Base-by-base conservation (phyloP, 2,888 invertebrate species). In the Eudemis profundana region DNA sequence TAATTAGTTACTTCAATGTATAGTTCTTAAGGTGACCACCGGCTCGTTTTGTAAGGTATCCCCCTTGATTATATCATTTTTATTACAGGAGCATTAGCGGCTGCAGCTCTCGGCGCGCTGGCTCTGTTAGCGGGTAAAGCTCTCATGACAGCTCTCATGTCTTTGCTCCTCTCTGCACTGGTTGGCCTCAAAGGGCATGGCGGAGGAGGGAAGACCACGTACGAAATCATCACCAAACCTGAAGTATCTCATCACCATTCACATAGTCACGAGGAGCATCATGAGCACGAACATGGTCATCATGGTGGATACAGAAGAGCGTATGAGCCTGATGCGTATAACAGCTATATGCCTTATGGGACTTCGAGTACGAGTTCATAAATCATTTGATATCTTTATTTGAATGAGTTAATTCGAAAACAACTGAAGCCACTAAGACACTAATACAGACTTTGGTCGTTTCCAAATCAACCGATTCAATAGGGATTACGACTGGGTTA, bases 41-140 rank as follows among this genome's bases (percentile, higher is more conserved):
- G n/a, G n/a, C n/a, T n/a, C n/a, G n/a, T n/a, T n/a, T n/a, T n/a
- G n/a, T n/a, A n/a, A n/a, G n/a, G n/a, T n/a, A n/a, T n/a, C n/a
- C n/a, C n/a, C n/a, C n/a, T n/a, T n/a, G n/a, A n/a, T n/a, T n/a
- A n/a, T n/a, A n/a, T n/a, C n/a, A n/a, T n/a, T n/a, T 29, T 33
- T 21, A 47, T 79, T 76, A 0, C 81, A 92, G 96, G 96, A 53
- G 95, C 96, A 0, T 75, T 96, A 2, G 94, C 95, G 67, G 95
- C 96, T 0, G 88, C 96, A 38, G 96, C 95, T 1, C 87, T 96
- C 36, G 96, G 95, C 8, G 96, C 95, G 0, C 79, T 97, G 33
- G 96, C 96, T 0, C 88, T 96, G 4, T 87, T 97, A 17, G 96
- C 97, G 3, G 96, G 96, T n/a, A 97, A 97, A 82, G 97, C 97